A percentile compares a stretch with the other conserved stretches of the same genome.
These are phyloP conservation scores for Enteromius trimaculatus DNA, from an alignment of 2,797 vertebrate species.

Conservation along the genomic window DNA sequence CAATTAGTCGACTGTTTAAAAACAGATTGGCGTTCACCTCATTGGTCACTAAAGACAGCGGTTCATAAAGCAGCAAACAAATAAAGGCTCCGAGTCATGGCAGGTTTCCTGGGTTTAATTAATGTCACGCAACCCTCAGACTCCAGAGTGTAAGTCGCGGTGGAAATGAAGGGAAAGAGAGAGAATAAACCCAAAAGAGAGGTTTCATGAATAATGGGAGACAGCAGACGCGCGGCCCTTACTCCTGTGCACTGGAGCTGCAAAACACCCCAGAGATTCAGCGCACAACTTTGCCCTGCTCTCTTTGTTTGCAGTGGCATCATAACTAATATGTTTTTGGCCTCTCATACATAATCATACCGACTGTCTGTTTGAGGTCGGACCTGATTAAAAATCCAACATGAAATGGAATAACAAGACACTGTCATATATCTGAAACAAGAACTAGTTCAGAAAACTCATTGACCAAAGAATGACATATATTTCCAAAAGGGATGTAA, in stretches of 20 bases:
- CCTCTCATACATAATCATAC: slow-evolving; percentile 38
- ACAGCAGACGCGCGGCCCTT: slow-evolving; percentile 72
- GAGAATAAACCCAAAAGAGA: slow-evolving; percentile 45
- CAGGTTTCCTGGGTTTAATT: slow-evolving; percentile 57
- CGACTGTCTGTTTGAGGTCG: slow-evolving; percentile 10
- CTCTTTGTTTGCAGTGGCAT: slow-evolving; percentile 61
- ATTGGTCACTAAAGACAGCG: neutral
- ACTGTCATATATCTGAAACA: neutral
- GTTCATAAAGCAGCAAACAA: neutral
- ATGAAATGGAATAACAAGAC: neutral
- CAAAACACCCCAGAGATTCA: slow-evolving; percentile 71
- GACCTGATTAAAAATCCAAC: neutral
- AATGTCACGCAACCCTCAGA: slow-evolving; percentile 49
- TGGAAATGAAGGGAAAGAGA: slow-evolving; percentile 61
- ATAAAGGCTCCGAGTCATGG: slow-evolving; percentile 22
- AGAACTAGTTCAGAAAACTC: neutral
- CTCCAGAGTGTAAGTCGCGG: slow-evolving; percentile 32
- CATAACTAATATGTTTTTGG: slow-evolving; percentile 49
- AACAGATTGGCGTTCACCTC: neutral
- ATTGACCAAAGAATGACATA: neutral
- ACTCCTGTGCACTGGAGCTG: slow-evolving; percentile 77
- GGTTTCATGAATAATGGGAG: slow-evolving; percentile 70
- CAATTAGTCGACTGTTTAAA: neutral
- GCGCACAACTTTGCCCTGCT: slow-evolving; percentile 63
- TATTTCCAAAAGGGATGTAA: neutral